Percentiles rank a stretch among this genome's conserved stretches.
phyloP scores from a whole-genome alignment of 1,140 invertebrate species.

The Bacillus rossius region DNA sequence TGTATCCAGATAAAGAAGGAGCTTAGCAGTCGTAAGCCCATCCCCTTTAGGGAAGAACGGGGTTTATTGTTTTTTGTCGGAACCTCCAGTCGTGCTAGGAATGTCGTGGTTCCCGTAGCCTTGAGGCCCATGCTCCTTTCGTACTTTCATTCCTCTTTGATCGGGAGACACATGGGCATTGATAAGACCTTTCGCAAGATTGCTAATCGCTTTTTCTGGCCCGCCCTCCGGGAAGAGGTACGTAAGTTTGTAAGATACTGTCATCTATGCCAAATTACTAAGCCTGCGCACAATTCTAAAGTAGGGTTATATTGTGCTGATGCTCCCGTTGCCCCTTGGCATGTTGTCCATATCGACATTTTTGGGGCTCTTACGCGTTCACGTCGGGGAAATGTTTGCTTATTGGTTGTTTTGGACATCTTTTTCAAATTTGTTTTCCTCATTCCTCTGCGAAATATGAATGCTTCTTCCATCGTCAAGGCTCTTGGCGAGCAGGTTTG shows the following conservation, averaged over 20 bases:
- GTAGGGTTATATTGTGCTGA: background rate
- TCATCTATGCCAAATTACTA: background rate
- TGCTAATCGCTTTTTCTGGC: background rate
- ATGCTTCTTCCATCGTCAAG: too few relatives aligned
- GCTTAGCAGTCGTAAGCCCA: background rate
- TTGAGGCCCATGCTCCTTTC: background rate
- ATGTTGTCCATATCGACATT: too few relatives aligned
- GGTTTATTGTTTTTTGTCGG: background rate
- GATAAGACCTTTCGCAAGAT: background rate
- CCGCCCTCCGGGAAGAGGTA: background rate
- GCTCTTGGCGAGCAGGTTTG: too few relatives aligned
- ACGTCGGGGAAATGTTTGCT: too few relatives aligned
- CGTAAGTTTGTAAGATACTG: background rate
- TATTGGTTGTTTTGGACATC: too few relatives aligned
- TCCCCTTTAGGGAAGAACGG: background rate
- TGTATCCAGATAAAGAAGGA: background rate
- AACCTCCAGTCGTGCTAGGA: background rate
- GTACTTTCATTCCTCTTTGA: background rate
- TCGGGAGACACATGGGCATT: background rate
- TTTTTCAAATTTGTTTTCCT: too few relatives aligned
- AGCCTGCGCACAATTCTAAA: background rate
- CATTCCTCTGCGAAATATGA: too few relatives aligned
- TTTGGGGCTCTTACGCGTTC: too few relatives aligned
- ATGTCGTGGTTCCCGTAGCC: background rate
- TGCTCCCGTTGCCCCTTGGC: background rate